phyloP scores from a whole-genome alignment of 2,797 vertebrate species.

The Alauda arvensis region DNA sequence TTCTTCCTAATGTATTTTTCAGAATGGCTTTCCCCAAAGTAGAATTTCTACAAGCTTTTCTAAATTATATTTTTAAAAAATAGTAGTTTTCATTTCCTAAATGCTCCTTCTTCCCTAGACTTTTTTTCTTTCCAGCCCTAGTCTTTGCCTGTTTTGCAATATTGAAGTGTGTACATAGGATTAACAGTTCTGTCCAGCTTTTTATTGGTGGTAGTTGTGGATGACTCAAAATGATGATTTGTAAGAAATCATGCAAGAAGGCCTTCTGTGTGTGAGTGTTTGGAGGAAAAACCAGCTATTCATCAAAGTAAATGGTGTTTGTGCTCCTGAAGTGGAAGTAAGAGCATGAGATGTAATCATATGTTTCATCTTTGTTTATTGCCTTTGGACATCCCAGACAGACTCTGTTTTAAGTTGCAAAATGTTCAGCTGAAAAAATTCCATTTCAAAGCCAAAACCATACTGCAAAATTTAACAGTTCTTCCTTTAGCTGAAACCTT shows the following conservation, averaged over 20 bases:
- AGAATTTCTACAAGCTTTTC: background rate
- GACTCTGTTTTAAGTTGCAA: conserved; percentile 27
- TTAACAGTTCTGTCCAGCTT: background rate
- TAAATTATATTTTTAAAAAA: background rate
- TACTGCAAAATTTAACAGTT: conserved; percentile 32
- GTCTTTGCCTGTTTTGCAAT: background rate
- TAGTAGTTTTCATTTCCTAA: background rate
- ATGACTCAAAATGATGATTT: background rate
- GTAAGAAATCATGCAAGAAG: background rate
- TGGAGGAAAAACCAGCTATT: conserved; percentile 17
- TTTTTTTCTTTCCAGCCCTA: background rate
- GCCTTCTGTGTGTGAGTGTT: background rate
- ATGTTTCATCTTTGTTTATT: conserved; percentile 43
- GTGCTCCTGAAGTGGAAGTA: conserved; percentile 29
- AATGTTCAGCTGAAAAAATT: conserved; percentile 30
- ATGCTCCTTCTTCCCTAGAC: background rate
- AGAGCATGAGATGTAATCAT: conserved; percentile 20
- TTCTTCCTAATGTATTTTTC: background rate
- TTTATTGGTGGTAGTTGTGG: background rate
- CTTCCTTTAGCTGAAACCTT: background rate
- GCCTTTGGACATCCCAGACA: conserved; percentile 40
- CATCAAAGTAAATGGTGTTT: conserved; percentile 13
- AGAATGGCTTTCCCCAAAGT: background rate
- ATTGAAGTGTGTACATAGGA: background rate
- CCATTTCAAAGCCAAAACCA: conserved; percentile 29